Evolutionary conservation across 2,113 vertebrate species (phyloP).

Genomic region (Felis chaus): DNA sequence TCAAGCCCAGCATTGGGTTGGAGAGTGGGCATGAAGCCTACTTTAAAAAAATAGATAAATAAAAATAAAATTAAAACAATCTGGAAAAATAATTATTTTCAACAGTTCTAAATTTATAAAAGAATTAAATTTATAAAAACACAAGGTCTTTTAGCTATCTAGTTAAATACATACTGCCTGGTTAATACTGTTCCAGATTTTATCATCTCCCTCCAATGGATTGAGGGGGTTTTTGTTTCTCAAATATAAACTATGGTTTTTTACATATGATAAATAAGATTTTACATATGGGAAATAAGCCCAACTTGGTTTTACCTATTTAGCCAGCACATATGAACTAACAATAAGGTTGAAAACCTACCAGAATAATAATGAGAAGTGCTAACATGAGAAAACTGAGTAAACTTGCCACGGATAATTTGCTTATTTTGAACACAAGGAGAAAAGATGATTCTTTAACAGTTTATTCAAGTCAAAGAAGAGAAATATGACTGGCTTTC

Average conservation of each 20-base stretch:
- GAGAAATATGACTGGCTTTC: neutral
- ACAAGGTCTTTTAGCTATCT: neutral
- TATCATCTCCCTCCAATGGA: neutral
- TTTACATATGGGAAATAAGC: neutral
- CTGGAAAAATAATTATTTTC: neutral
- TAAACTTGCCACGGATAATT: neutral
- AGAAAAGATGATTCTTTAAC: neutral
- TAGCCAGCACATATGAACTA: neutral
- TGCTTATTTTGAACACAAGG: neutral
- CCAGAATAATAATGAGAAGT: conserved; percentile 28
- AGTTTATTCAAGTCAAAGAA: neutral
- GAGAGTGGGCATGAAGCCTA: neutral
- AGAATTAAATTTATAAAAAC: neutral
- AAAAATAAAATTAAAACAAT: neutral
- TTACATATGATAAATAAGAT: neutral
- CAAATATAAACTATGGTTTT: neutral
- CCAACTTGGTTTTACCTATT: neutral
- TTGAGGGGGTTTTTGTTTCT: neutral
- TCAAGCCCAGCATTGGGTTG: neutral
- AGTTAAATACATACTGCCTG: neutral
- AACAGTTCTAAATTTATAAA: conserved; percentile 6
- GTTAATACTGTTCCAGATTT: neutral
- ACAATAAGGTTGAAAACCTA: neutral
- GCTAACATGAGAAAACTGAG: neutral
- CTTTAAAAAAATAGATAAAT: neutral